These are phyloP conservation scores for Archegozetes longisetosus DNA, from an alignment of 1,140 invertebrate genomes.

Conservation along the genomic window DNA sequence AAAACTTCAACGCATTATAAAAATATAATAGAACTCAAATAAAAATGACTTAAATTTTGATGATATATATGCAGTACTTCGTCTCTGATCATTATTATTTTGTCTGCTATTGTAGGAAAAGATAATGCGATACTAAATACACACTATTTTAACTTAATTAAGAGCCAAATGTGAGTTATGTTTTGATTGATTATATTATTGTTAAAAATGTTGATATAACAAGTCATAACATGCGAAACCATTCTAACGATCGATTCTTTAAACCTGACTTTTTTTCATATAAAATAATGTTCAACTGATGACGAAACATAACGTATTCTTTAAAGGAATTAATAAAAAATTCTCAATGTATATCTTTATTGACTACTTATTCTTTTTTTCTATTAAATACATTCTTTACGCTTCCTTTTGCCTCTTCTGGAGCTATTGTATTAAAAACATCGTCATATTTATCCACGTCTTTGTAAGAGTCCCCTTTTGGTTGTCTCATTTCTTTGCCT, in stretches of 20 bases:
- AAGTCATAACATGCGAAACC: background rate
- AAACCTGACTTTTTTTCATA: background rate
- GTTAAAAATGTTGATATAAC: background rate
- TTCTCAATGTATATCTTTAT: too few species aligned
- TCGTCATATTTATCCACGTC: conserved; percentile 15
- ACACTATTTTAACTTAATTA: background rate
- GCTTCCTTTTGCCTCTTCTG: conserved; percentile 4
- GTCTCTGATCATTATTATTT: background rate
- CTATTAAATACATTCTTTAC: conserved; percentile 8
- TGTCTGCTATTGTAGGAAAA: background rate
- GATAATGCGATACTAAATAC: background rate
- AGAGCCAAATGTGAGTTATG: background rate
- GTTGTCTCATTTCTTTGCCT: conserved; percentile 46
- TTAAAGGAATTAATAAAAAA: too few species aligned
- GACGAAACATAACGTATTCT: background rate
- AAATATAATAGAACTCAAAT: background rate
- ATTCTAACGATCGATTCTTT: background rate
- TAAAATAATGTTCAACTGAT: background rate
- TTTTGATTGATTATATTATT: background rate
- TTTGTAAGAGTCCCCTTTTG: conserved; percentile 31
- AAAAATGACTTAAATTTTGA: background rate
- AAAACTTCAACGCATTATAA: background rate
- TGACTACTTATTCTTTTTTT: background rate
- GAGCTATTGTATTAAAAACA: conserved; percentile 10
- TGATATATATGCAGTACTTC: background rate